Base-by-base conservation (phyloP, 2,888 invertebrate species). In the Pterostichus niger region DNA sequence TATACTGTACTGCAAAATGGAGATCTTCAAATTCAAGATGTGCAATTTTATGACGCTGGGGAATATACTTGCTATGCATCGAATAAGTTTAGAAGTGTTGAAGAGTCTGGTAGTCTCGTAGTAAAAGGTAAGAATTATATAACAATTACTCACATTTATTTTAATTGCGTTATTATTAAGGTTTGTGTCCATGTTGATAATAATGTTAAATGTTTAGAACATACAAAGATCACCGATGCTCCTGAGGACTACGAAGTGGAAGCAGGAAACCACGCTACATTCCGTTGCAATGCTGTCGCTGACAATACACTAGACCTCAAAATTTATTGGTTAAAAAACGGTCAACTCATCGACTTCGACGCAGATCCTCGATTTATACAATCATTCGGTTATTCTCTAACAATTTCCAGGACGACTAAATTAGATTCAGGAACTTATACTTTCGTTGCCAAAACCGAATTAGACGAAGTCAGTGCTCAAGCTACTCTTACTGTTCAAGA, bases 371-470 rank as follows among this genome's bases (percentile, higher is more conserved):
- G 96, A 81, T 97, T 97, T 90, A 93, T 96, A 0, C 94, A 94
- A 89, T 94, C 95, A 85, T 95, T 96, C 84, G 99, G 99, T 91
- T 96, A 97, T 90, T 98, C 99, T 0, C 91, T 99, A 86, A 96
- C 97, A 15, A 98, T 99, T 84, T 96, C 96, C 10, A 97, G 98
- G 89, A 98, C 99, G 0, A 96, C 95, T 77, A 98, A 98, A 90
- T 90, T 98, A 85, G 99, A 99, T 90, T 97, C 98, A 0, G 99
- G 98, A 4, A 94, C 94, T 85, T 99, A 99, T 89, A 98, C 98
- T 0, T 99, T 99, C 89, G 93, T 97, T 4, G 99, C 99, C 0
- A 92, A 92, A 84, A 99, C 99, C 0, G 94, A 94, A 33, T 91
- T 99, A 68, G 99, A 99, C 88, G 94, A 95, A 87, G 96, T 95